Base-by-base conservation (phyloP, 2,797 vertebrate genomes). In the Halcyon badia region DNA sequence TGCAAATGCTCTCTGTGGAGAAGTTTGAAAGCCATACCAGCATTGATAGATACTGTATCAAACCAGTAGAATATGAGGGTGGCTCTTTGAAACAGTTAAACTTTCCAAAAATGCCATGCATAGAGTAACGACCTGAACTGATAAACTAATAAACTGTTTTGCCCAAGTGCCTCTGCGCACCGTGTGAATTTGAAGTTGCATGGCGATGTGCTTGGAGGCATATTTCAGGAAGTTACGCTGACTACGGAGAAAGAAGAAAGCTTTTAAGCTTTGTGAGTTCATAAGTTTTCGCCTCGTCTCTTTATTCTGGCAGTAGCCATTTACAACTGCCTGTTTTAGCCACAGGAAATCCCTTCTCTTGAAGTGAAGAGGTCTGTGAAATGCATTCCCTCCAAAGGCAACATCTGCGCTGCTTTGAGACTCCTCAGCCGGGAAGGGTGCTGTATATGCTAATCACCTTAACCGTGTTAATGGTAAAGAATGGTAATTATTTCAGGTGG, bases 301-400 rank as follows among this genome's bases (percentile, higher is more conserved):
- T 69, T 37, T 54, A 9, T 66, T 57, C 30, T 88, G 80, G 83
- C 80, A 88, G 51, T 11, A 62, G 51, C 61, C 65, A 78, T 84
- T 87, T 89, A 58, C 73, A 81, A 35, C 85, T 71, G 82, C 56
- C 65, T 84, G n/a, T 88, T 87, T 87, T 91, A 93, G 84, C 94
- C 95, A 71, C 61, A 46, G 90, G 90, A 87, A 91, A 64, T 49
- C 65, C 58, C 18, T 75, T 87, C 6, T 25, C 30, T 60, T 21
- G 20, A 58, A 44, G 51, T 66, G 65, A n/a, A 66, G 73, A 78
- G 51, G 61, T 58, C 30, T 72, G 77, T 75, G 84, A 62, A 68
- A 79, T 44, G 66, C 31, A 69, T 77, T 87, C 31, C 42, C 68
- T 92, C 72, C 65, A 48, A 85, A 87, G 73, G 37, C 56, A 69